Evolutionary conservation across 2,888 invertebrate genomes (phyloP).

Genomic region (Punctoribates punctum): DNA sequence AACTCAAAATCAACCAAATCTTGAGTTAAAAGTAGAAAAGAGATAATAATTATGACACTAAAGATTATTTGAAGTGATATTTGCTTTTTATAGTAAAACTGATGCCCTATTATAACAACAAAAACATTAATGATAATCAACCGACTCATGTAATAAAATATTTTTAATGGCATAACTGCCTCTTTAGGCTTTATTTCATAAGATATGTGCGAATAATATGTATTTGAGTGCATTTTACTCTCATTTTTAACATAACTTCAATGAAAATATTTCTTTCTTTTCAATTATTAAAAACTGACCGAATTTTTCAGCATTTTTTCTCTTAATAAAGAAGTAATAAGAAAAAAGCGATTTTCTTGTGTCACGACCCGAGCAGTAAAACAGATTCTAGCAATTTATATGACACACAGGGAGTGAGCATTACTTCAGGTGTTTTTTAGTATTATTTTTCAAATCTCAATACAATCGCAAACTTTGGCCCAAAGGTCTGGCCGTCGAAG

Average conservation of each 20-base stretch:
- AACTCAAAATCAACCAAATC: background rate
- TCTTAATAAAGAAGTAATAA: slow-evolving; percentile 8
- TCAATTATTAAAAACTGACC: background rate
- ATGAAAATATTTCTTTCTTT: background rate
- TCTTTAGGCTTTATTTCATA: slow-evolving; percentile 26
- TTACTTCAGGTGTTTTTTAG: slow-evolving; percentile 34
- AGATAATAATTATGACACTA: slow-evolving; percentile 13
- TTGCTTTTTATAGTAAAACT: slow-evolving; percentile 5
- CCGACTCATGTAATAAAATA: slow-evolving; percentile 31
- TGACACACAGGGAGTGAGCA: slow-evolving; percentile 2
- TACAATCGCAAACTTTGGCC: slow-evolving; percentile 37
- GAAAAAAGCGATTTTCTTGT: background rate
- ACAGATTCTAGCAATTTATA: background rate
- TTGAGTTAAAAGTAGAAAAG: background rate
- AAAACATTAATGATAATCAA: slow-evolving; percentile 36
- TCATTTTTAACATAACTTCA: slow-evolving; percentile 14
- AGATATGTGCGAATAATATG: slow-evolving; percentile 29
- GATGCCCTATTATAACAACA: slow-evolving; percentile 24
- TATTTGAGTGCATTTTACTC: slow-evolving; percentile 15
- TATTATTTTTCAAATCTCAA: background rate
- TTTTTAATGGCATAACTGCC: slow-evolving; percentile 29
- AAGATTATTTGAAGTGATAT: background rate
- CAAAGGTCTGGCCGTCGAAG: background rate
- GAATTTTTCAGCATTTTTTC: background rate
- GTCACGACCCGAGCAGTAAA: background rate